Conservation (phyloP, 2,113 vertebrate genomes). For the Pitta sordida region DNA sequence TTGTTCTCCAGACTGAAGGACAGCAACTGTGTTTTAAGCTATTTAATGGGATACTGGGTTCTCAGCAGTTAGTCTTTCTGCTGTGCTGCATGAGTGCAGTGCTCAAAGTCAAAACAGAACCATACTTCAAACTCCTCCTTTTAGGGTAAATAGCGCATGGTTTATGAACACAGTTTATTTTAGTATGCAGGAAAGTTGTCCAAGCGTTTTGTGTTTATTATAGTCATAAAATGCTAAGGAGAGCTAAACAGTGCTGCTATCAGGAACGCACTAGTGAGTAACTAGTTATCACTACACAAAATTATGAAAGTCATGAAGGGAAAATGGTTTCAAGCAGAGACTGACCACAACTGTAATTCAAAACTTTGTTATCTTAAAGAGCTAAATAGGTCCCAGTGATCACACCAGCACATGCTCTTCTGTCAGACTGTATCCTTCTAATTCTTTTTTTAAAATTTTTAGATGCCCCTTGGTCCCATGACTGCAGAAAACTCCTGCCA, state of each 20-base stretch:
- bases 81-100: background rate
- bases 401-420: background rate
- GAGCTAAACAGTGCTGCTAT: background rate
- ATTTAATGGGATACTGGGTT: background rate
- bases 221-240: background rate
- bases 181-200: background rate
- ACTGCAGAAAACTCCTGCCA: slow-evolving; percentile 74
- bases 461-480: slow-evolving; percentile 85
- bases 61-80: background rate
- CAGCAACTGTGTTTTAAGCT: background rate
- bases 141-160: background rate
- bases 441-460: background rate
- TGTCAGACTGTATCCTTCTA: background rate
- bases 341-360: background rate
- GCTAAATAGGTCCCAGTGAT: background rate
- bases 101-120: background rate
- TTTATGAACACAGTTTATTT: background rate
- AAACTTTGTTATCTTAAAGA: background rate
- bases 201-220: background rate
- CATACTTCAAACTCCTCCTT: background rate
- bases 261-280: background rate
- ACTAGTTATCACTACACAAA: background rate
- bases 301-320: background rate
- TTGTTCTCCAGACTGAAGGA: background rate
- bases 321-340: background rate